Base-by-base conservation (phyloP, 2,113 vertebrate species). In the Rissa tridactyla region DNA sequence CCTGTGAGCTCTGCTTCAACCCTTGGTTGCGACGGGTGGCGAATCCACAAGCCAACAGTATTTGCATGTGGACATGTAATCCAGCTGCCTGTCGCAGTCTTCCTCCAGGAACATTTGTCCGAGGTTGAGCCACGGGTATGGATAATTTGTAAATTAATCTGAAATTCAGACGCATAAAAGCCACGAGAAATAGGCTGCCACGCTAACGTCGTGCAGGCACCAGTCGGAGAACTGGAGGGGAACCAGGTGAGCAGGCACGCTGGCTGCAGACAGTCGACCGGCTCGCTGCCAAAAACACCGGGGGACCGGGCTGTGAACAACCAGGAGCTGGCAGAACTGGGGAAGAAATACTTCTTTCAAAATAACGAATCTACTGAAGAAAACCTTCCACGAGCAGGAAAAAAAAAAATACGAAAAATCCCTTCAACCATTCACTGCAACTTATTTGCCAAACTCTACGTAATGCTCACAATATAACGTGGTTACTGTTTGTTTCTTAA, bases 141-240 rank as follows among this genome's bases (percentile, higher is more conserved):
- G 38, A 8, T 25, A n/a, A 14, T 9, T 61, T 55, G 26, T 20
- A n/a, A 32, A 58, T 1, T 1, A 72, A 58, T 20, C 57, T 2
- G 2, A 15, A n/a, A 68, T 15, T 20, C 71, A 58, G 38, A 9
- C 27, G 0, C 13, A 1, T 1, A 15, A 11, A 72, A 62, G 17
- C 29, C 14, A 8, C 3, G 36, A 60, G 69, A 26, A 46, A 12
- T 10, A 55, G n/a, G 40, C 13, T 51, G 32, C 79, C 86, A 44
- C 5, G 0, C 51, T 40, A 15, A 26, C 0, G 5, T 6, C 1
- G 2, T n/a, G 71, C 51, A 22, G n/a, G 36, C 13, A 15, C 38
- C 6, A 8, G 34, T 8, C 2, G 1, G 54, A 42, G 71, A 78
- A 34, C 30, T 66, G 46, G 64, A 47, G 64, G 29, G 57, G 62